phyloP scores from a whole-genome alignment of 2,113 vertebrate genomes.

The Vidua macroura region DNA sequence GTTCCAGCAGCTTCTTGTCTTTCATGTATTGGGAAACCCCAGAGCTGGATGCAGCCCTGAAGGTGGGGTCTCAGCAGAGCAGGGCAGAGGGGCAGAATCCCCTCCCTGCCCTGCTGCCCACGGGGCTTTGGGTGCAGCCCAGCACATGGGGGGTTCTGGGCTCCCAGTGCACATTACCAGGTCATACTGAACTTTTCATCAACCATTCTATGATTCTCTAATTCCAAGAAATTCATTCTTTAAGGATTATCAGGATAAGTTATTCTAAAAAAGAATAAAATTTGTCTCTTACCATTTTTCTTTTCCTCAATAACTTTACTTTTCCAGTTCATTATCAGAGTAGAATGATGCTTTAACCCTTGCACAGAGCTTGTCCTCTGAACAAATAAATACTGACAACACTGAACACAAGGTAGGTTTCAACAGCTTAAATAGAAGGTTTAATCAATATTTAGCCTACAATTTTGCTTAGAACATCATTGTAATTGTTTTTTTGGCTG shows the following conservation, averaged over 20 bases:
- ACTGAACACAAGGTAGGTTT: background rate
- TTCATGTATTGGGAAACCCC: accelerated
- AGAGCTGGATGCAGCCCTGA: background rate
- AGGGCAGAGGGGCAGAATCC: background rate
- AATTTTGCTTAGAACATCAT: background rate
- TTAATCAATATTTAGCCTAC: background rate
- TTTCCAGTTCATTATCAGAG: background rate
- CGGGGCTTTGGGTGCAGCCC: background rate
- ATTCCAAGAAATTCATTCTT: background rate
- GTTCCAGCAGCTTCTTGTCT: accelerated
- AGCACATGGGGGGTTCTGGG: background rate
- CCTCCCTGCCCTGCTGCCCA: background rate
- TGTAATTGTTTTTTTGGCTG: accelerated
- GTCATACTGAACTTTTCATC: background rate
- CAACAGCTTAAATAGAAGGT: background rate
- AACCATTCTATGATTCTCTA: background rate
- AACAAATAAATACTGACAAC: background rate
- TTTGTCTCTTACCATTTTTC: background rate
- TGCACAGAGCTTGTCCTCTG: background rate
- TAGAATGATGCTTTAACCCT: background rate
- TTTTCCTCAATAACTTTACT: background rate
- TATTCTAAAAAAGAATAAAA: background rate
- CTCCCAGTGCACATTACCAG: accelerated
- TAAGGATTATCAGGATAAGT: background rate
- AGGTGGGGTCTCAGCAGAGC: background rate